Percentiles rank a stretch among this genome's conserved stretches.
These are phyloP conservation scores for Sarcophaga subvicina DNA, from an alignment of 2,888 invertebrate genomes.

Conservation along the genomic window DNA sequence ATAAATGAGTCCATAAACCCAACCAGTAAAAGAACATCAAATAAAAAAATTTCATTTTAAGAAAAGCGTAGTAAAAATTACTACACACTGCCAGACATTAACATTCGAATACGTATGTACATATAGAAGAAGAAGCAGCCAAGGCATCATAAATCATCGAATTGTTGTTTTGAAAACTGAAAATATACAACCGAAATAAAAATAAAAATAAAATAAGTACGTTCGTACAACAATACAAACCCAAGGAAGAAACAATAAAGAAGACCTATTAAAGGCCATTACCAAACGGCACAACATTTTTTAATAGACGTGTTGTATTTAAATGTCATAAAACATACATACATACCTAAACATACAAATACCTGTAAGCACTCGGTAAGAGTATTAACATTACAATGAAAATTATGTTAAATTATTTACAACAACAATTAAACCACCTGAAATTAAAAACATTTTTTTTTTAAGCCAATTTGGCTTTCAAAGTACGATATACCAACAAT, in stretches of 20 bases:
- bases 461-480: not conserved
- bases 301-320: not conserved
- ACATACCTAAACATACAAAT: not conserved
- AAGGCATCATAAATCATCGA: conserved; percentile 56
- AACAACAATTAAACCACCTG: conserved; percentile 13
- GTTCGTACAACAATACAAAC: not conserved
- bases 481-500: not conserved
- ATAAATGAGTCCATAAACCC: not conserved
- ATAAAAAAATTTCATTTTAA: not conserved
- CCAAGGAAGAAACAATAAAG: conserved; percentile 23
- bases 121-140: not conserved
- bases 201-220: not conserved
- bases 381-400: too few species aligned
- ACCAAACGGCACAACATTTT: conserved; percentile 13
- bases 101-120: not conserved
- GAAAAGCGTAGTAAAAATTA: too few species aligned
- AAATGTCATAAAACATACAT: not conserved
- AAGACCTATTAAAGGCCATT: conserved; percentile 33
- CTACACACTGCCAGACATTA: not conserved
- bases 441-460: conserved; percentile 6
- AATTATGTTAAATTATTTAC: not conserved
- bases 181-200: conserved; percentile 1
- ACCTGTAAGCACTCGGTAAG: not conserved
- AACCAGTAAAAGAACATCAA: conserved; percentile 18
- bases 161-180: conserved; percentile 30